Base-by-base conservation (phyloP, 2,113 vertebrate species). In the Zosterops japonicus region DNA sequence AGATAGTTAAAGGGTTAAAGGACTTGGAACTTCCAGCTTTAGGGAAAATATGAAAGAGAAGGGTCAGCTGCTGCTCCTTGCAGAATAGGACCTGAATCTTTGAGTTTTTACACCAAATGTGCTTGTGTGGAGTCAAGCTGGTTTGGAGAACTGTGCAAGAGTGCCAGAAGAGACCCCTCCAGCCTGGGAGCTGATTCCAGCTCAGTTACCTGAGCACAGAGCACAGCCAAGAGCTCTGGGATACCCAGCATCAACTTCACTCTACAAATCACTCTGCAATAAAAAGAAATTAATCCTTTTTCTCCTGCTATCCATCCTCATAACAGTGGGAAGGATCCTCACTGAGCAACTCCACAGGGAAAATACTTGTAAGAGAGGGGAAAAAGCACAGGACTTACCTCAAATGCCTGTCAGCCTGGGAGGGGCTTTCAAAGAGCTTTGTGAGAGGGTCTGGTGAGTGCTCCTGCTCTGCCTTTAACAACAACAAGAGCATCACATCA, bases 181-280 rank as follows among this genome's bases (percentile, higher is more conserved):
- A 3, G 6, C 12, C 46, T 35, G 21, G 46, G 33, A 61, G 33
- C 5, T 70, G 35, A 76, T 75, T 9, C 52, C 69, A 82, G 78
- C 53, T 46, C 80, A 35, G 39, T 12, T 35, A 35, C 11, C 55
- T n/a, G 44, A 80, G 67, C 49, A 83, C 42, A 29, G 1, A 39
- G n/a, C 74, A 24, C 25, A 83, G 25, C 68, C 49, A 21, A 16
- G 0, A 63, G n/a, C 29, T 84, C 39, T 0, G 0, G 72, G 36
- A 17, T 50, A 8, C 24, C 27, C 29, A 28, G 61, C 42, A 41
- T 9, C 33, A 29, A 42, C 47, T 57, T 22, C 25, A 9, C 22
- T 28, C 63, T 44, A 42, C 42, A 64, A 23, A 68, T 27, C 65
- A 50, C 20, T 16, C 42, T 2, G 6, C n/a, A 84, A 69, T 35